Evolutionary conservation across 2,797 vertebrate genomes (phyloP).

Genomic region (Xyrichtys novacula): DNA sequence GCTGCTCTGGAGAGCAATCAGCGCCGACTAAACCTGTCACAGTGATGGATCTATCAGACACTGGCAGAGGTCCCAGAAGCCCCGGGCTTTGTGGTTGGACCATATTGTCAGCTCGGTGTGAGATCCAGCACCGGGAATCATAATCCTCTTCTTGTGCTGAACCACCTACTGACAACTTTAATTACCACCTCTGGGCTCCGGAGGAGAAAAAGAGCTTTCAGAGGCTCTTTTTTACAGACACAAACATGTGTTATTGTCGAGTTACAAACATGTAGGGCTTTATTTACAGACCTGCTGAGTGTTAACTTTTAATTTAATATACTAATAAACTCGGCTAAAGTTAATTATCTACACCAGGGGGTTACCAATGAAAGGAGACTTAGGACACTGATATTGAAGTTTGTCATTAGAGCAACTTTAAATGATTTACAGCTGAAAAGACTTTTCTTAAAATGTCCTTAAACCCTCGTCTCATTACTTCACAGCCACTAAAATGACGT

Average conservation of each 20-base stretch:
- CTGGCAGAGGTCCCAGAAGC: slow-evolving; percentile 70
- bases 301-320: background rate
- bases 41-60: slow-evolving; percentile 75
- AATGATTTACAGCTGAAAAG: too few species aligned
- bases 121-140: slow-evolving; percentile 56
- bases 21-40: slow-evolving; percentile 57
- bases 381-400: too few species aligned
- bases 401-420: too few species aligned
- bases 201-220: slow-evolving; percentile 7
- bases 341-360: too few species aligned
- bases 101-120: slow-evolving; percentile 74
- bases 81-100: slow-evolving; percentile 62
- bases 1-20: slow-evolving; percentile 65
- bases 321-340: too few species aligned
- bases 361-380: too few species aligned
- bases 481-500: too few species aligned
- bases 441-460: too few species aligned
- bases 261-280: background rate
- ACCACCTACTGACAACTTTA: slow-evolving; percentile 71
- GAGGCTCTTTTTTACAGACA: slow-evolving; percentile 2
- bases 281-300: background rate
- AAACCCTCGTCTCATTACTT: too few species aligned
- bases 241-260: background rate
- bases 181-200: slow-evolving; percentile 53
- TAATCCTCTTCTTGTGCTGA: slow-evolving; percentile 49